Base-by-base conservation (phyloP, 1,140 invertebrate genomes). In the Drosophila lini region DNA sequence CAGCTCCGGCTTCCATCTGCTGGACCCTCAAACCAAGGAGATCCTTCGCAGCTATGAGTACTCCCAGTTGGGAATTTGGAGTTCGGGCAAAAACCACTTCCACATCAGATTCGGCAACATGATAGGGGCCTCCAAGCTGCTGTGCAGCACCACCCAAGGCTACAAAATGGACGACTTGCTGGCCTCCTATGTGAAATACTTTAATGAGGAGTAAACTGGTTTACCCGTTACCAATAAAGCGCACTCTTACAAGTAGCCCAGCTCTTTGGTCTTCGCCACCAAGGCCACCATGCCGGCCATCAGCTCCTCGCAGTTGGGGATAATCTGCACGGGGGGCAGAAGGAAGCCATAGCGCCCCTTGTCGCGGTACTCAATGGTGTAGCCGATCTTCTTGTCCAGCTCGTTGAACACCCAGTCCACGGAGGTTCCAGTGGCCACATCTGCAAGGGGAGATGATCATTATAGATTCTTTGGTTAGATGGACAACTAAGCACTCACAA, bases 91-190 rank as follows among this genome's bases (percentile, higher is more conserved):
- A 91, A 98, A 97, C 0, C 99, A 97, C 90, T 99, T 99, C 94
- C 97, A 98, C 89, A 97, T 99, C 95, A 97, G 97, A 1, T 97
- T 98, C 78, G 97, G 97, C 9, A 97, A 97, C 90, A 94, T 97
- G 80, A 95, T 97, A 65, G 94, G 96, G 52, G 96, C 96, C 53
- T 97, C 95, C 13, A 98, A 98, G 92, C 94, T 99, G 31, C 93
- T 99, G 1, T 98, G 97, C 92, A 97, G 98, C 94, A 99, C 98
- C 13, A 96, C 96, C 2, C 93, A 98, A 84, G 98, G 97, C 34
- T 98, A 99, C 93, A 99, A 98, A 94, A 98, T 99, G 96, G 97
- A 99, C 93, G 97, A 99, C 93, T 94, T 99, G n/a, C 94, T 99
- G 78, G 97, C 97, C 2, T 98, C 97, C 0, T 99, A 99, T 91